Conservation (phyloP, 2,113 vertebrate species). For the Centrocercus urophasianus region DNA sequence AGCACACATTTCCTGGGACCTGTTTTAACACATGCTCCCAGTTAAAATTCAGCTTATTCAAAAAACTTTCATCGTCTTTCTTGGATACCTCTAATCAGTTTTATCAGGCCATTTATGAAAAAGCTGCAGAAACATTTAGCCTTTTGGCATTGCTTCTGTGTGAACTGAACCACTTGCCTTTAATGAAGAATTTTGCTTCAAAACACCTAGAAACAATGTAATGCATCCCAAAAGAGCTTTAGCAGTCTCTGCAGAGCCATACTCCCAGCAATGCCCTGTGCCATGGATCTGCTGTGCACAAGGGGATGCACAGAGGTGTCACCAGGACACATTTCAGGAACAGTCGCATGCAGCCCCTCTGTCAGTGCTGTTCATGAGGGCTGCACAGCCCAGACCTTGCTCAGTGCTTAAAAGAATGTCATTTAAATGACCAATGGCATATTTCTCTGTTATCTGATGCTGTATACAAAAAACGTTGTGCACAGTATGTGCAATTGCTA, state of each 20-base stretch:
- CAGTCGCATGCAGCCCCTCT: not conserved
- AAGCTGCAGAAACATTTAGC: not conserved
- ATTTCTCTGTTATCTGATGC: not conserved
- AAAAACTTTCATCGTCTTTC: not conserved
- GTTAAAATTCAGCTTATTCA: slow-evolving; percentile 28
- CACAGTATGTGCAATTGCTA: not conserved
- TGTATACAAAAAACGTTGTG: not conserved
- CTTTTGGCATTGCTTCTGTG: not conserved
- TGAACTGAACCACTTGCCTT: not conserved
- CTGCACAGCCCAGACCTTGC: not conserved
- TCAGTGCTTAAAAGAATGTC: not conserved
- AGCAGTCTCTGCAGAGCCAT: not conserved
- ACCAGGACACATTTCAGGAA: not conserved
- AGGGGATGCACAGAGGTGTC: rapidly evolving
- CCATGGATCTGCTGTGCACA: not conserved
- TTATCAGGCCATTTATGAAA: not conserved
- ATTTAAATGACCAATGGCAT: not conserved
- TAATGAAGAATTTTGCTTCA: not conserved
- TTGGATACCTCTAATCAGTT: not conserved
- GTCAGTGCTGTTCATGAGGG: not conserved
- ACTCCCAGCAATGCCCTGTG: not conserved
- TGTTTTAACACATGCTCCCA: slow-evolving; percentile 56
- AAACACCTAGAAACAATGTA: not conserved
- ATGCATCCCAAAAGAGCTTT: not conserved
- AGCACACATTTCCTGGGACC: not conserved